These are phyloP conservation scores for Tinea trinotella DNA, from an alignment of 2,888 invertebrate genomes.

Conservation along the genomic window DNA sequence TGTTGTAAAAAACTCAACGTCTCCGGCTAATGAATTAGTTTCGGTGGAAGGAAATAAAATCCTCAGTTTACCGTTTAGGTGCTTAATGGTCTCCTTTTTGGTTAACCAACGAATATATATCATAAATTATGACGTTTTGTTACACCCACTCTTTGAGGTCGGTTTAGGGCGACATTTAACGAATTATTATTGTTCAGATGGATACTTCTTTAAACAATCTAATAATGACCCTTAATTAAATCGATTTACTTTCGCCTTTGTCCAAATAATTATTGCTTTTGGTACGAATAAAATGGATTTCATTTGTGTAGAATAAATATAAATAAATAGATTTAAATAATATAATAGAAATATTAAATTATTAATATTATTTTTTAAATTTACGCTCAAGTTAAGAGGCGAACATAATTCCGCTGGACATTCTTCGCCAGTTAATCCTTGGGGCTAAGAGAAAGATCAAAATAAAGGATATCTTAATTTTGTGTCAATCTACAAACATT, in stretches of 20 bases:
- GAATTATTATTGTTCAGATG: constrained; percentile 2
- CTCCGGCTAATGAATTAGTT: constrained; percentile 23
- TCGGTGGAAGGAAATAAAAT: constrained; percentile 51
- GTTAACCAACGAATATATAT: constrained; percentile 29
- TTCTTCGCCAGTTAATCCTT: no score
- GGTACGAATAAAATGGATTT: no score
- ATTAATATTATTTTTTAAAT: no score
- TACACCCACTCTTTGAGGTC: constrained; percentile 42
- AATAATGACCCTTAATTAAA: background rate
- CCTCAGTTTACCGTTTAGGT: constrained; percentile 59
- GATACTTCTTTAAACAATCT: background rate
- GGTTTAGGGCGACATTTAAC: constrained; percentile 17
- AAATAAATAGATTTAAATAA: no score
- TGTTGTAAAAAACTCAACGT: constrained; percentile 12
- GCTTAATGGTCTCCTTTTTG: constrained; percentile 45
- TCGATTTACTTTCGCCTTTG: background rate
- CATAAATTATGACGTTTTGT: constrained; percentile 56
- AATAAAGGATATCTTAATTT: no score
- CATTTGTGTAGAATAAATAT: no score
- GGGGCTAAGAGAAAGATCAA: no score
- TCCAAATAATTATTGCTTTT: no score
- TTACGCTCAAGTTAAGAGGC: no score
- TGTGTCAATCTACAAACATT: no score
- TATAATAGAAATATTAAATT: no score
- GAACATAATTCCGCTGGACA: no score